A percentile compares a stretch with the other conserved stretches of the same genome.
Evolutionary conservation across 2,797 vertebrate species (phyloP).

Genomic region (Coregonus suidteri): DNA sequence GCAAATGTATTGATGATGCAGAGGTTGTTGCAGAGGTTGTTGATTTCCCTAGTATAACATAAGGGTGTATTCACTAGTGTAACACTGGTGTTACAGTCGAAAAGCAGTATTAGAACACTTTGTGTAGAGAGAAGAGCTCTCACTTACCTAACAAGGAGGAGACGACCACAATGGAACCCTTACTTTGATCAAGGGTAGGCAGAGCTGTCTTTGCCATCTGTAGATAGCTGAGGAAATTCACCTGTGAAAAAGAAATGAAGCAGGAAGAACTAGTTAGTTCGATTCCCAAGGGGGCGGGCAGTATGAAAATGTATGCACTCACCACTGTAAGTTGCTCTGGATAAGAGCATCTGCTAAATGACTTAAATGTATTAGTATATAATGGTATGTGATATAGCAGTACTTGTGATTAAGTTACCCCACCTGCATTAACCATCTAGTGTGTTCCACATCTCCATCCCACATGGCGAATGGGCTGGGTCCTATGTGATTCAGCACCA

Average conservation of each 20-base stretch:
- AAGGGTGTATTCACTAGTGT: no score
- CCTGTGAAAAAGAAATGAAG: constrained; percentile 64
- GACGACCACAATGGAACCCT: constrained; percentile 82
- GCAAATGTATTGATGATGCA: no score
- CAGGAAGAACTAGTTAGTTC: neutral
- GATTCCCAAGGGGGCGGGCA: no score
- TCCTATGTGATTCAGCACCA: constrained; percentile 87
- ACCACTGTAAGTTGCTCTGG: no score
- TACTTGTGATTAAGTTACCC: neutral
- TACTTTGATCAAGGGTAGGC: constrained; percentile 76
- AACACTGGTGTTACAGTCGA: no score
- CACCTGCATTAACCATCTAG: constrained; percentile 84
- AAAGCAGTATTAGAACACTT: neutral
- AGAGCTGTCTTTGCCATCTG: constrained; percentile 80
- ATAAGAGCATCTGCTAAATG: no score
- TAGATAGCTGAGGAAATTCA: constrained; percentile 89
- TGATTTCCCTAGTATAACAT: no score
- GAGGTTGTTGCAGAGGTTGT: no score
- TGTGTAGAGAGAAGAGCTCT: neutral
- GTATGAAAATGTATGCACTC: no score
- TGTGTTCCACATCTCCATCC: constrained; percentile 76
- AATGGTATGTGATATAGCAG: neutral
- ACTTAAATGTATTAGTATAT: neutral
- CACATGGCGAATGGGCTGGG: constrained; percentile 74
- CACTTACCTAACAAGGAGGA: constrained; percentile 83